Percentiles rank a stretch among this genome's conserved stretches.
Evolutionary conservation across 2,113 vertebrate genomes (phyloP).

Genomic region (Bungarus multicinctus): DNA sequence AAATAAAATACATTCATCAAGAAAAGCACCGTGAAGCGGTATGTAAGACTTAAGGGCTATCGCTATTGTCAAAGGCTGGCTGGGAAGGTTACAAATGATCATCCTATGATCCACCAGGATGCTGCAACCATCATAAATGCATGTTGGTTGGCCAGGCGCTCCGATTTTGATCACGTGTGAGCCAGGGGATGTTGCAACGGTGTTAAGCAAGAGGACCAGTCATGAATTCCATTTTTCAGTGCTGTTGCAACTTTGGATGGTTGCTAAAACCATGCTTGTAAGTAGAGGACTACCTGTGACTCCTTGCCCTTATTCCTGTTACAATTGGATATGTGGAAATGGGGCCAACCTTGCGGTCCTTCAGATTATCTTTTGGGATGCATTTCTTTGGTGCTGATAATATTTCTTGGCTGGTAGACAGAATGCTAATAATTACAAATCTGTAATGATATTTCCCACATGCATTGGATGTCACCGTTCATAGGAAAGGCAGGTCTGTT

Average conservation of each 20-base stretch:
- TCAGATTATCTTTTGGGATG: neutral
- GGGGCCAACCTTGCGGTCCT: neutral
- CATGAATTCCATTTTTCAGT: neutral
- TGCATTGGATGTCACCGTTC: neutral
- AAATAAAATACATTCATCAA: too few relatives aligned
- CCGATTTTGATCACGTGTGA: neutral
- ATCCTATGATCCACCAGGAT: neutral
- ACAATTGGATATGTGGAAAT: neutral
- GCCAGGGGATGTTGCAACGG: neutral
- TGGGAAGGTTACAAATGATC: neutral
- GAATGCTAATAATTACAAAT: neutral
- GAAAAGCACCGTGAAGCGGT: too few relatives aligned
- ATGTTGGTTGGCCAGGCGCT: neutral
- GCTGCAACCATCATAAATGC: neutral
- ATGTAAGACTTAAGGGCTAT: too few relatives aligned
- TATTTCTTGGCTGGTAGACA: neutral
- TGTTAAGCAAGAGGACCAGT: neutral
- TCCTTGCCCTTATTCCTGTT: neutral
- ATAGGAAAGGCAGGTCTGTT: neutral
- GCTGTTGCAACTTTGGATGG: neutral
- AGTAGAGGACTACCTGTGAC: neutral
- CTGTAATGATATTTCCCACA: neutral
- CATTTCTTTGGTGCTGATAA: neutral
- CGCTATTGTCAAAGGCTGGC: neutral
- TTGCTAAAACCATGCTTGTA: neutral